phyloP scores from a whole-genome alignment of 2,888 invertebrate species.

The Nephrotoma appendiculata region DNA sequence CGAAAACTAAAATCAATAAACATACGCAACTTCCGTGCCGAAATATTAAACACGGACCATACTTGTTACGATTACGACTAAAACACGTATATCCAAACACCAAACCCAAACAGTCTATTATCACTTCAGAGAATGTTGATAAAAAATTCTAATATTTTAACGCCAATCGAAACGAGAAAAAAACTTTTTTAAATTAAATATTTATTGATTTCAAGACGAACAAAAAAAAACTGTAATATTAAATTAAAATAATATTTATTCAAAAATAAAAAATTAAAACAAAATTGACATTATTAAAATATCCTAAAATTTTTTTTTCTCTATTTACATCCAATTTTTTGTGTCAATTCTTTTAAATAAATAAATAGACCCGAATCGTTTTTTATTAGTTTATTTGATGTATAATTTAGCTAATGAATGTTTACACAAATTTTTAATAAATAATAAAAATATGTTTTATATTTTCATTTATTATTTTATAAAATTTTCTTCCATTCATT shows the following conservation, averaged over 20 bases:
- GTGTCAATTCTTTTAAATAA: not conserved
- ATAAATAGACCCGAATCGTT: not conserved
- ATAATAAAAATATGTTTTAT: not conserved
- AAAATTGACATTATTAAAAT: not conserved
- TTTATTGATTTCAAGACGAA: not conserved
- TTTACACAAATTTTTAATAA: not conserved
- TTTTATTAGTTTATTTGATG: not conserved
- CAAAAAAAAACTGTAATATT: not conserved
- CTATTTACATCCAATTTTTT: not conserved
- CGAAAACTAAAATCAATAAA: not conserved
- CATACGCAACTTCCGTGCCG: not conserved
- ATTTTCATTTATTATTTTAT: not conserved
- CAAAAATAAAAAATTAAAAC: not conserved
- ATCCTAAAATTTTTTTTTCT: not conserved
- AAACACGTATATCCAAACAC: not conserved
- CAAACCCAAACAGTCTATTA: not conserved
- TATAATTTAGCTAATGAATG: not conserved
- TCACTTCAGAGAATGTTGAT: not conserved
- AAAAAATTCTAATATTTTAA: not conserved
- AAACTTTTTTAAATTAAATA: not conserved
- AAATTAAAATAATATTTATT: not conserved
- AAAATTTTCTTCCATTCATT: not conserved
- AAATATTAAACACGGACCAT: not conserved
- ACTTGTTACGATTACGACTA: not conserved
- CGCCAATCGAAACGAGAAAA: not conserved